A percentile compares a stretch with the other conserved stretches of the same genome.
phyloP scores from a whole-genome alignment of 2,113 vertebrate species.

The Parotia lawesii region DNA sequence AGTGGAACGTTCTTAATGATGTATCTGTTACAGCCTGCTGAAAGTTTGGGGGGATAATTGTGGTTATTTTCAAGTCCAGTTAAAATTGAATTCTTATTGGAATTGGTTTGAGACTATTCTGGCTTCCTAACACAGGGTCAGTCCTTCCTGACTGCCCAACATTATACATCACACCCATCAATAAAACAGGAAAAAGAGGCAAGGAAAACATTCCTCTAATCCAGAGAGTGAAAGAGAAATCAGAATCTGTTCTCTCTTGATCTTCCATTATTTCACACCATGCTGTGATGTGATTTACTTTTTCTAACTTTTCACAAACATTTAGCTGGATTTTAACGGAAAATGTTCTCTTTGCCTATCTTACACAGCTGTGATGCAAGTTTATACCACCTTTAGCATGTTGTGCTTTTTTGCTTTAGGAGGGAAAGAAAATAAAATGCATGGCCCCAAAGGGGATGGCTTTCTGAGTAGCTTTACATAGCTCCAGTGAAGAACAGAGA shows the following conservation, averaged over 20 bases:
- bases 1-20: not conserved
- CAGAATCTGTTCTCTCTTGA: not conserved
- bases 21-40: not conserved
- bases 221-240: not conserved
- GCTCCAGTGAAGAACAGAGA: not conserved
- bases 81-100: not conserved
- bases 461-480: not conserved
- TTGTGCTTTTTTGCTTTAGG: not conserved
- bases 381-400: not conserved
- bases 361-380: not conserved
- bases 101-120: not conserved
- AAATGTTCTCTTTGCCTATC: not conserved
- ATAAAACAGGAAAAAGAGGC: not conserved
- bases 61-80: not conserved
- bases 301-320: not conserved
- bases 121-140: not conserved
- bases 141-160: not conserved
- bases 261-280: not conserved
- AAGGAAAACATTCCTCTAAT: not conserved
- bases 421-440: not conserved
- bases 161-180: not conserved
- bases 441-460: accelerated
- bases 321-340: not conserved
- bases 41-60: not conserved
- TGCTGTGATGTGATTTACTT: not conserved